Evolutionary conservation across 1,140 invertebrate genomes (phyloP).

Genomic region (Nilaparvata lugens): DNA sequence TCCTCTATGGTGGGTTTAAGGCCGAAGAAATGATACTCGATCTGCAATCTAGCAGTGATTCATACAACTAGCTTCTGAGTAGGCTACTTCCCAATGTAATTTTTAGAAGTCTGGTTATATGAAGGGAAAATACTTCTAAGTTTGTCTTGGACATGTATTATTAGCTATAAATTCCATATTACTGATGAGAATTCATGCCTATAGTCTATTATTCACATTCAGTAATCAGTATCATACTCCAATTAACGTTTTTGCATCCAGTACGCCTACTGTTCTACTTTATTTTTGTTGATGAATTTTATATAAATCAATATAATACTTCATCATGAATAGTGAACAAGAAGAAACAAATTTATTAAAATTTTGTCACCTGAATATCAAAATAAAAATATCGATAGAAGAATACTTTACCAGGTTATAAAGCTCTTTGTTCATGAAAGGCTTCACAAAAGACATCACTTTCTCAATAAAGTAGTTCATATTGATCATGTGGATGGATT

Average conservation of each 20-base stretch:
- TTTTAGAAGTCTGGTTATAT: no score
- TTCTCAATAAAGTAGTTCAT: constrained; percentile 57
- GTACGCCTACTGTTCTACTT: no score
- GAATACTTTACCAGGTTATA: constrained; percentile 42
- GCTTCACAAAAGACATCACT: constrained; percentile 53
- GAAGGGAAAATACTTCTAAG: no score
- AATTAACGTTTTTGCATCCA: no score
- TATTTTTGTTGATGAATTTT: no score
- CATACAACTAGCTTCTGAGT: not conserved
- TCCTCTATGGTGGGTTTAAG: no score
- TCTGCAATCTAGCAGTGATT: not conserved
- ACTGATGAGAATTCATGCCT: no score
- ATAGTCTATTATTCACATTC: no score
- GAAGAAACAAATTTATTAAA: not conserved
- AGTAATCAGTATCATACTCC: no score
- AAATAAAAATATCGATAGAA: not conserved
- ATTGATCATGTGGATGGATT: constrained; percentile 57
- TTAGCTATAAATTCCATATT: no score
- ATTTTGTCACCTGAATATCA: not conserved
- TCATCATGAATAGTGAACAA: not conserved
- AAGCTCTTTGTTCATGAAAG: constrained; percentile 60
- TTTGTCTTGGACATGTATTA: no score
- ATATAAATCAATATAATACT: not conserved
- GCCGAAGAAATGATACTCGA: not conserved
- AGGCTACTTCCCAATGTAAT: no score